Evolutionary conservation across 2,888 invertebrate species (phyloP).

Genomic region (Corythucha ciliata): DNA sequence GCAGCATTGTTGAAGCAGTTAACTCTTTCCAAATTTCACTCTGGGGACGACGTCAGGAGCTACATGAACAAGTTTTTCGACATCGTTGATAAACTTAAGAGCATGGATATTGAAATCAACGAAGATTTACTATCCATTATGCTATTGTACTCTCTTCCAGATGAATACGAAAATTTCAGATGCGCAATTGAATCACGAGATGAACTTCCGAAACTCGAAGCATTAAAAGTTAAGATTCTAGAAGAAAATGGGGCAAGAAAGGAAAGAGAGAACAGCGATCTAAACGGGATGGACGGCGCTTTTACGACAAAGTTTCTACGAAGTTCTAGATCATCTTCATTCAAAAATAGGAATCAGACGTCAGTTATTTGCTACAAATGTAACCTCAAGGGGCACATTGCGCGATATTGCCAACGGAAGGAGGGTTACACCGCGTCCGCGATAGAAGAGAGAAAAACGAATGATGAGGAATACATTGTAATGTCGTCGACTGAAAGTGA

Average conservation of each 20-base stretch:
- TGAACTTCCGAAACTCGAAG: constrained; percentile 3
- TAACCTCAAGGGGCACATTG: constrained; percentile 1
- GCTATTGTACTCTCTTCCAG: constrained; percentile 8
- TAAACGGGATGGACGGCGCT: neutral
- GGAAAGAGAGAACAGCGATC: neutral
- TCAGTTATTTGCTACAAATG: constrained; percentile 3
- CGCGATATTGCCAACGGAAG: neutral
- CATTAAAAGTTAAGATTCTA: constrained; percentile 3
- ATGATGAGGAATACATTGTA: too few species aligned
- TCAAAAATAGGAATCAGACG: too few species aligned
- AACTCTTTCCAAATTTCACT: neutral
- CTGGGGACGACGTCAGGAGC: neutral
- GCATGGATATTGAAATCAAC: neutral
- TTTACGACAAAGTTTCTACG: neutral
- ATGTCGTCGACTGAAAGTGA: too few species aligned
- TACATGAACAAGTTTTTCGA: constrained; percentile 3
- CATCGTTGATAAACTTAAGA: neutral
- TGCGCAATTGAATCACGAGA: constrained; percentile 9
- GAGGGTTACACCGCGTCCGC: too few species aligned
- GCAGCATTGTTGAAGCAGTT: constrained; percentile 3
- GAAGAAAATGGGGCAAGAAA: constrained; percentile 8
- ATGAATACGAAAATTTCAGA: constrained; percentile 3
- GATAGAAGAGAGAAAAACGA: too few species aligned
- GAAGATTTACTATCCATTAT: constrained; percentile 1
- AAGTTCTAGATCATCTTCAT: too few species aligned